Evolutionary conservation across 2,113 vertebrate genomes (phyloP).

Genomic region (Pachypanchax playfairii): DNA sequence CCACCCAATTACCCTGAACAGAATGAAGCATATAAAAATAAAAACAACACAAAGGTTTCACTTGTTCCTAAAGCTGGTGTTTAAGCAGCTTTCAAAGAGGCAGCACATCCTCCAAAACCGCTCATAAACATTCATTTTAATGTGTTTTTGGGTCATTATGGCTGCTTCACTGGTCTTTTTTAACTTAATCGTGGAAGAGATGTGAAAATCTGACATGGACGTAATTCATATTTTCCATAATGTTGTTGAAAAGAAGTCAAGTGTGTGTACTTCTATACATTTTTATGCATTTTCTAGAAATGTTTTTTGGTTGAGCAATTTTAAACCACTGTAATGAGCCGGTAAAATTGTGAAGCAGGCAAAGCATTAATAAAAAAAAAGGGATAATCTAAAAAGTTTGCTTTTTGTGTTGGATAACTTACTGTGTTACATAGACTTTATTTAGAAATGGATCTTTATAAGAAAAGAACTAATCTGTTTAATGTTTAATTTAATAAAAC

Average conservation of each 20-base stretch:
- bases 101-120: background rate
- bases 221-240: background rate
- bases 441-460: background rate
- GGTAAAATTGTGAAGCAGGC: background rate
- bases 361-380: background rate
- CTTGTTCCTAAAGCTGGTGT: background rate
- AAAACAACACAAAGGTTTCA: background rate
- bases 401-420: background rate
- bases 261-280: background rate
- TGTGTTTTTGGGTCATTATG: background rate
- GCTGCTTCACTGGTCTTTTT: constrained; percentile 8
- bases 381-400: background rate
- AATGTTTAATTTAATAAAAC: background rate
- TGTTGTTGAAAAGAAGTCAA: constrained; percentile 5
- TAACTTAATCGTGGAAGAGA: constrained; percentile 12
- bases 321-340: background rate
- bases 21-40: background rate
- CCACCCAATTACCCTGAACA: background rate
- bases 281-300: background rate
- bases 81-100: background rate
- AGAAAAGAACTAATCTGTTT: background rate
- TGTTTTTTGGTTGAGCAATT: constrained; percentile 1
- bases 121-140: constrained; percentile 1
- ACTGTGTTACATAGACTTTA: background rate
- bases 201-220: constrained; percentile 11